Conservation (phyloP, 2,113 vertebrate species). For the Bubo blakistoni region DNA sequence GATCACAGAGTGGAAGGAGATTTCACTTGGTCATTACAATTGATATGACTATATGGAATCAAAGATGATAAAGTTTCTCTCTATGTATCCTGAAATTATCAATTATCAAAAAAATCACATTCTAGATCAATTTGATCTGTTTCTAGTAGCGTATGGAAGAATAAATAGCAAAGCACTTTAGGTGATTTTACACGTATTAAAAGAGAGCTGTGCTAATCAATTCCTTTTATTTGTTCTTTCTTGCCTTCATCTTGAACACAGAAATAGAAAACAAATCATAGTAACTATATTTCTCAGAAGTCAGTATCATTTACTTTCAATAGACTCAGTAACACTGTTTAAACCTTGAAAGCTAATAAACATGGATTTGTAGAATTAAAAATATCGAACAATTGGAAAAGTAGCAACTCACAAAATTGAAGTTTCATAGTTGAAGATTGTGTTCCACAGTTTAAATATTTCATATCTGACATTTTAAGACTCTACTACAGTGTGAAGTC, state of each 20-base stretch:
- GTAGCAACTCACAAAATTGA: conserved; percentile 77
- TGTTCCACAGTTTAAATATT: conserved; percentile 79
- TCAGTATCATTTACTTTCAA: conserved; percentile 77
- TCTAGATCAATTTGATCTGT: not conserved
- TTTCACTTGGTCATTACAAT: not conserved
- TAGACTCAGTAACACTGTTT: conserved; percentile 76
- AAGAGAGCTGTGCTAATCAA: conserved; percentile 62
- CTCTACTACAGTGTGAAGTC: conserved; percentile 48
- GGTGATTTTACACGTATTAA: conserved; percentile 56
- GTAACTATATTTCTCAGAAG: conserved; percentile 68
- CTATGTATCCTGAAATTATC: not conserved
- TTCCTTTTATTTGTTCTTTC: conserved; percentile 72
- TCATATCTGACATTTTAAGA: conserved; percentile 77
- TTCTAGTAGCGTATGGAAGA: not conserved
- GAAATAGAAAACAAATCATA: conserved; percentile 74
- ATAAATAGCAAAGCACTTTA: not conserved
- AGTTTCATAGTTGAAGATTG: conserved; percentile 77
- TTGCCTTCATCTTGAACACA: conserved; percentile 66
- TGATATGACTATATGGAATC: not conserved
- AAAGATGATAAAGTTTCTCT: not conserved
- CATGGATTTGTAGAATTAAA: conserved; percentile 83
- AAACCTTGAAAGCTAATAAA: conserved; percentile 81
- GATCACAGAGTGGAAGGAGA: not conserved
- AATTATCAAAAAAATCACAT: not conserved
- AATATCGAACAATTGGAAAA: conserved; percentile 75